phyloP scores from a whole-genome alignment of 2,113 vertebrate species.

The Ramphastos sulfuratus region DNA sequence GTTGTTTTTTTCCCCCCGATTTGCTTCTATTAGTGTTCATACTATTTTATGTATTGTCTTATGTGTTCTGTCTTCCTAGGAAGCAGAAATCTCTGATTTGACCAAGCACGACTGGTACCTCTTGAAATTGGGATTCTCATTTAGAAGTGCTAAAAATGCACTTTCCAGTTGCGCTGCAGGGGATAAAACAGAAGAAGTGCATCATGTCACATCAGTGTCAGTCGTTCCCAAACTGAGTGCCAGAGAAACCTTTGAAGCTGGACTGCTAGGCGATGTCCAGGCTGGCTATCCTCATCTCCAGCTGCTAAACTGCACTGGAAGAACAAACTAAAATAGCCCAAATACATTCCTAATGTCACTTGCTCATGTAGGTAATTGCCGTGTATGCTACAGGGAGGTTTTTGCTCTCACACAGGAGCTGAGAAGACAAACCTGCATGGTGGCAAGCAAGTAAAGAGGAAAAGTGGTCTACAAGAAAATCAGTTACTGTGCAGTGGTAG shows the following conservation, averaged over 20 bases:
- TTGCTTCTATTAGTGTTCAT: neutral
- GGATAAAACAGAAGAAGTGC: neutral
- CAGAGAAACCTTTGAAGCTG: neutral
- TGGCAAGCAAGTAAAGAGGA: neutral
- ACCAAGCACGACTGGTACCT: neutral
- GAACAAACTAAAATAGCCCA: neutral
- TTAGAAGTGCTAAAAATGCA: neutral
- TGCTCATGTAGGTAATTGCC: neutral
- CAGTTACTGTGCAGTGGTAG: neutral
- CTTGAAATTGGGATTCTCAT: neutral
- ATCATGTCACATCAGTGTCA: neutral
- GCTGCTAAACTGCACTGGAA: slow-evolving; percentile 9
- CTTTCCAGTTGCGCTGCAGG: neutral
- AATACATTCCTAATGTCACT: neutral
- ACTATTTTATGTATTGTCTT: neutral
- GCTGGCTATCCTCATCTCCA: neutral
- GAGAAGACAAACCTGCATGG: neutral
- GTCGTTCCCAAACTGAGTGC: neutral
- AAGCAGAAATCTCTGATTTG: neutral
- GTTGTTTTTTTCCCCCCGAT: neutral
- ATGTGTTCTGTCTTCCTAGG: neutral
- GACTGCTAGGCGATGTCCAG: neutral
- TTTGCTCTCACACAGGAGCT: neutral
- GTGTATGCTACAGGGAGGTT: neutral
- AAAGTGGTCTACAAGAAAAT: neutral